Percentiles rank a stretch among this genome's conserved stretches.
phyloP scores from a whole-genome alignment of 2,113 vertebrate species.

The Suricata suricatta region DNA sequence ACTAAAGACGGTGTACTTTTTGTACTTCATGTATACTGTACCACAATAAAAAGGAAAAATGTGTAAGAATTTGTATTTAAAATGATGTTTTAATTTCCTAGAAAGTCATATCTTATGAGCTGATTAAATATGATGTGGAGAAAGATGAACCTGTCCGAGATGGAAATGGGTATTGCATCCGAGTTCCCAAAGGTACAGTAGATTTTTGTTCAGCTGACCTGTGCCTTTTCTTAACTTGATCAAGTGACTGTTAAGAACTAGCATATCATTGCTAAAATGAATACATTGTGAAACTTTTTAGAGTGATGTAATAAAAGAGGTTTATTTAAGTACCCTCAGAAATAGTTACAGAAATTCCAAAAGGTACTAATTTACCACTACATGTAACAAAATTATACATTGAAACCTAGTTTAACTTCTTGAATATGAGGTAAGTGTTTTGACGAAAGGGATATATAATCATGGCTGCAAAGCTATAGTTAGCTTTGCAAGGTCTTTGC shows the following conservation, averaged over 20 bases:
- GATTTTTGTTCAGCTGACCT: slow-evolving; percentile 18
- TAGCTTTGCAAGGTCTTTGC: neutral
- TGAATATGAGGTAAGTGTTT: neutral
- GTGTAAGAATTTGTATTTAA: neutral
- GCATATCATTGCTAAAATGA: neutral
- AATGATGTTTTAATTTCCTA: slow-evolving; percentile 69
- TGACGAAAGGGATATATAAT: neutral
- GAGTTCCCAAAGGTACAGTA: slow-evolving; percentile 87
- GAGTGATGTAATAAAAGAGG: neutral
- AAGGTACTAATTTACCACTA: neutral
- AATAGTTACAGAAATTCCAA: neutral
- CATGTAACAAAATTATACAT: neutral
- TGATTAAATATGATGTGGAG: slow-evolving; percentile 91
- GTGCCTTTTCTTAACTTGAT: neutral
- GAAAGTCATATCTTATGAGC: slow-evolving; percentile 82
- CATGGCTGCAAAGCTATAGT: neutral
- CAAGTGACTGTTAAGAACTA: slow-evolving; percentile 31
- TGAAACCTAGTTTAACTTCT: slow-evolving; percentile 19
- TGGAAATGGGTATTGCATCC: slow-evolving; percentile 88
- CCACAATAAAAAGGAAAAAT: neutral
- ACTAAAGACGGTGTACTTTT: neutral
- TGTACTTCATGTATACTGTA: neutral
- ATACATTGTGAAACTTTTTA: neutral
- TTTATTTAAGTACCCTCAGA: neutral
- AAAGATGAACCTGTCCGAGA: slow-evolving; percentile 88